Conservation (phyloP, 2,797 vertebrate genomes). For the Microchirus variegatus region DNA sequence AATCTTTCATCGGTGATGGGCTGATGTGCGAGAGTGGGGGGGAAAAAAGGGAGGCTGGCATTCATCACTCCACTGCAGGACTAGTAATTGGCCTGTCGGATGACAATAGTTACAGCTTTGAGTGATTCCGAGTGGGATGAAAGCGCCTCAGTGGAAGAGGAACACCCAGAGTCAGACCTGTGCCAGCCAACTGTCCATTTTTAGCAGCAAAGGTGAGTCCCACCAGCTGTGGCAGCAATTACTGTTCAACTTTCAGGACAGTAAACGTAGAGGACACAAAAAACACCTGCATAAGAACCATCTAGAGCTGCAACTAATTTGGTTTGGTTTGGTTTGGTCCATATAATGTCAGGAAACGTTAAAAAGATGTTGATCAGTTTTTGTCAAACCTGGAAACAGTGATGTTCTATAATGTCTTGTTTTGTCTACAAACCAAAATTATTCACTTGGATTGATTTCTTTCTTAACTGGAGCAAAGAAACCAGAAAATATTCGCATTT, state of each 20-base stretch:
- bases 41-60: constrained; percentile 12
- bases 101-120: constrained; percentile 26
- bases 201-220: constrained; percentile 28
- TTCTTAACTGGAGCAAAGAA: too few species aligned
- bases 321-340: too few species aligned
- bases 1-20: constrained; percentile 25
- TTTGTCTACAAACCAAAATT: too few species aligned
- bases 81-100: constrained; percentile 20
- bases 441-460: too few species aligned
- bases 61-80: constrained; percentile 25
- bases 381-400: too few species aligned
- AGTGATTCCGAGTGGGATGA: constrained; percentile 19
- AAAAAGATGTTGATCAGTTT: too few species aligned
- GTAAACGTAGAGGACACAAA: background rate
- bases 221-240: constrained; percentile 2
- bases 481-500: too few species aligned
- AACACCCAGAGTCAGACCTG: constrained; percentile 11
- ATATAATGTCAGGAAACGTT: too few species aligned
- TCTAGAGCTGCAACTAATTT: too few species aligned
- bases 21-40: constrained; percentile 10
- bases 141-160: constrained; percentile 5
- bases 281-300: background rate
- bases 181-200: constrained; percentile 24
- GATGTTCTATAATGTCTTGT: too few species aligned
- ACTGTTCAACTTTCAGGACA: background rate